These are phyloP conservation scores for Drosophila bipectinata DNA, from an alignment of 1,140 invertebrate species.

Conservation along the genomic window DNA sequence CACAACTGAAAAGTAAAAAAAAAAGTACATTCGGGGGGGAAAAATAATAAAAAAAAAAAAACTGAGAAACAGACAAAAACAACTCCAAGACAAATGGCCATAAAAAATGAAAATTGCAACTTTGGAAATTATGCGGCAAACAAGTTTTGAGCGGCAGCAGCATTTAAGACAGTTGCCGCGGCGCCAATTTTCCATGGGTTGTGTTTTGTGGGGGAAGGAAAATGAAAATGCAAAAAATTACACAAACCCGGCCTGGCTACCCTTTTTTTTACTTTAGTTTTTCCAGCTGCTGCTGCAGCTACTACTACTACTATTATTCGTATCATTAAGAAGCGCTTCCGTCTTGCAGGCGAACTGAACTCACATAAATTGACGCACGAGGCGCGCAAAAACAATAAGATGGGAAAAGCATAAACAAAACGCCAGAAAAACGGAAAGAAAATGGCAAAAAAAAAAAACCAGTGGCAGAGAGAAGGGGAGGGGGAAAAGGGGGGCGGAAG, in stretches of 20 bases:
- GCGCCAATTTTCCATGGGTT: slow-evolving; percentile 37
- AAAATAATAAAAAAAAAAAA: slow-evolving; percentile 2
- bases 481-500: neutral
- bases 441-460: slow-evolving; percentile 30
- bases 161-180: slow-evolving; percentile 18
- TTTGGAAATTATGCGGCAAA: slow-evolving; percentile 72
- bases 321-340: slow-evolving; percentile 69
- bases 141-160: slow-evolving; percentile 52
- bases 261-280: slow-evolving; percentile 26
- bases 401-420: slow-evolving; percentile 59
- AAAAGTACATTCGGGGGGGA: slow-evolving; percentile 5
- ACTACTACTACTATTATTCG: slow-evolving; percentile 34
- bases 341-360: slow-evolving; percentile 40
- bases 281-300: slow-evolving; percentile 27
- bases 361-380: slow-evolving; percentile 65
- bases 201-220: slow-evolving; percentile 19
- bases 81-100: slow-evolving; percentile 52
- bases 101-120: slow-evolving; percentile 70
- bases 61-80: slow-evolving; percentile 9
- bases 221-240: slow-evolving; percentile 16
- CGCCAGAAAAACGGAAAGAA: slow-evolving; percentile 21
- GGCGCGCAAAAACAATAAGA: slow-evolving; percentile 65
- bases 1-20: slow-evolving; percentile 36
- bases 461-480: slow-evolving; percentile 5
- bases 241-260: slow-evolving; percentile 4